Percentiles rank a stretch among this genome's conserved stretches.
Evolutionary conservation across 2,797 vertebrate genomes (phyloP).

Genomic region (Coendou prehensilis): DNA sequence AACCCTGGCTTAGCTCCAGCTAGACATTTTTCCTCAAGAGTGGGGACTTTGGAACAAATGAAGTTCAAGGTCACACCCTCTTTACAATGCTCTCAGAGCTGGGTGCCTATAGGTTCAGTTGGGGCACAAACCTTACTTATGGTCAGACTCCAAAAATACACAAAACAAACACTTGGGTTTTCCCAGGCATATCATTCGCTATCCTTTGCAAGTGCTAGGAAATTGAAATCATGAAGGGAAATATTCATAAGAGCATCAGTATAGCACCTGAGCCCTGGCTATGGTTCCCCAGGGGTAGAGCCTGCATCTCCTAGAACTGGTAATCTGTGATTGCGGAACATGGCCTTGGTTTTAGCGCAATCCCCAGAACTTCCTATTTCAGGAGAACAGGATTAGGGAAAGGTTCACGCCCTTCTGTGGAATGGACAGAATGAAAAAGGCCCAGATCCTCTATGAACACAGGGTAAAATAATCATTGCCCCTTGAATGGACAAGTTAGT

Average conservation of each 20-base stretch:
- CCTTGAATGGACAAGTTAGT: not conserved
- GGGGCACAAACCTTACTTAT: conserved; percentile 69
- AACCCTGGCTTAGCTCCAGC: conserved; percentile 67
- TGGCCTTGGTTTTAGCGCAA: not conserved
- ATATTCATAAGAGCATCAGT: conserved; percentile 78
- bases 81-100: conserved; percentile 55
- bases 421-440: not conserved
- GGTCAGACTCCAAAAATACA: conserved; percentile 79
- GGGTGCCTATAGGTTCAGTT: not conserved
- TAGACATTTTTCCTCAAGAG: conserved; percentile 73
- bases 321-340: conserved; percentile 70
- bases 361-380: not conserved
- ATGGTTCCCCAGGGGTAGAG: not conserved
- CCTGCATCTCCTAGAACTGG: not conserved
- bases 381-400: not conserved
- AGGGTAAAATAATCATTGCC: not conserved
- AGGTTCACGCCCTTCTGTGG: not conserved
- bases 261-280: conserved; percentile 30
- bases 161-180: conserved; percentile 73
- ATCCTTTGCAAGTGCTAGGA: conserved; percentile 64
- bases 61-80: conserved; percentile 75
- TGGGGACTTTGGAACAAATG: conserved; percentile 76
- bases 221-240: conserved; percentile 79
- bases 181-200: conserved; percentile 77
- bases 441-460: not conserved